A percentile compares a stretch with the other conserved stretches of the same genome.
Conservation (phyloP, 2,888 invertebrate species). For the Aphodius granarius region DNA sequence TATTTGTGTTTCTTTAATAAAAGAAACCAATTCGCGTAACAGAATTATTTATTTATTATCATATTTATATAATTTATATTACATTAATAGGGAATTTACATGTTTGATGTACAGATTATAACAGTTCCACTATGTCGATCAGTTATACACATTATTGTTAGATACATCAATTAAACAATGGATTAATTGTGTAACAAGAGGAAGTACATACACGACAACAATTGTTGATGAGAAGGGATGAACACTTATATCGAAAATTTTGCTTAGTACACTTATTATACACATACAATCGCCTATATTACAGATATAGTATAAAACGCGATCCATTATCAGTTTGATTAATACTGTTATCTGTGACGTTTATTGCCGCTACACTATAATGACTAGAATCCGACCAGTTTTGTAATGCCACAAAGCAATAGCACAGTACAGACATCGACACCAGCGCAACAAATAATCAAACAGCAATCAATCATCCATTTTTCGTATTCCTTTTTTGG, state of each 20-base stretch:
- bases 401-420: constrained; percentile 12
- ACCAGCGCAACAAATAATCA: background rate
- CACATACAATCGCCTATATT: background rate
- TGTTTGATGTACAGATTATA: background rate
- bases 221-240: background rate
- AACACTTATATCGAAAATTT: background rate
- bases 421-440: background rate
- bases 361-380: constrained; percentile 38
- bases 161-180: too few species aligned
- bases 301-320: background rate
- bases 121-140: background rate
- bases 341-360: background rate
- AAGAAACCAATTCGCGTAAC: background rate
- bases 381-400: constrained; percentile 7
- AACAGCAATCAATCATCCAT: background rate
- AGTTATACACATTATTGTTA: constrained; percentile 1
- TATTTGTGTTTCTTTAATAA: too few species aligned
- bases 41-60: constrained; percentile 10
- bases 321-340: background rate
- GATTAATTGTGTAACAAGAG: background rate
- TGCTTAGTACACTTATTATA: constrained; percentile 1
- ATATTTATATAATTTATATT: constrained; percentile 4
- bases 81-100: background rate
- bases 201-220: background rate
- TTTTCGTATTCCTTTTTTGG: constrained; percentile 4